Conservation (phyloP, 2,888 invertebrate species). For the Stomorhina lunata region DNA sequence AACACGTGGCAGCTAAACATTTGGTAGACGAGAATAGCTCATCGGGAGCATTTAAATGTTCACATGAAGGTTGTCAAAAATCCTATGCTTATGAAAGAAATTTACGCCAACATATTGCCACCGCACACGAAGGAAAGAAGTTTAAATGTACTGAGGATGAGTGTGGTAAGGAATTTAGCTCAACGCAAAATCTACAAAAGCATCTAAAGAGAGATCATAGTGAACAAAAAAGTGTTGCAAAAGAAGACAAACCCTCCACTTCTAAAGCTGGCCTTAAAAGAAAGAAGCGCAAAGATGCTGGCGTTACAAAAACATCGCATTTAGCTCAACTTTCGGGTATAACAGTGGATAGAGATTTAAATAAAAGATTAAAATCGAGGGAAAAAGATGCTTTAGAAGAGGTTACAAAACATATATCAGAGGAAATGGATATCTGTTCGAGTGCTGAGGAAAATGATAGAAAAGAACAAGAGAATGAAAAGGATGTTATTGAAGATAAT, state of each 20-base stretch:
- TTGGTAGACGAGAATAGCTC: slow-evolving; percentile 58
- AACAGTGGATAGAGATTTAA: slow-evolving; percentile 69
- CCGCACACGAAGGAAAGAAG: slow-evolving; percentile 81
- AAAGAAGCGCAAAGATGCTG: slow-evolving; percentile 75
- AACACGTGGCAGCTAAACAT: slow-evolving; percentile 78
- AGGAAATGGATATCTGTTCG: slow-evolving; percentile 36
- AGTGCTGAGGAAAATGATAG: slow-evolving; percentile 6
- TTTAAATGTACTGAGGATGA: slow-evolving; percentile 79
- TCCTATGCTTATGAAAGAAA: slow-evolving; percentile 82
- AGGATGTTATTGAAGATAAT: no score
- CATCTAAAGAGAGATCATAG: slow-evolving; percentile 71
- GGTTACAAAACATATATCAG: slow-evolving; percentile 52
- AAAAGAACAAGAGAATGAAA: neutral
- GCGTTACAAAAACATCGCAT: slow-evolving; percentile 71
- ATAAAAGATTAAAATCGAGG: slow-evolving; percentile 71
- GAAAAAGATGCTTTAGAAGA: slow-evolving; percentile 66
- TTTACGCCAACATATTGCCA: slow-evolving; percentile 81
- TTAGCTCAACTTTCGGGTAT: slow-evolving; percentile 73
- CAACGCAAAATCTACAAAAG: slow-evolving; percentile 72
- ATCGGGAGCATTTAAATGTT: slow-evolving; percentile 72
- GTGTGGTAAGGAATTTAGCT: slow-evolving; percentile 73
- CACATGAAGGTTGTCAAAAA: slow-evolving; percentile 77
- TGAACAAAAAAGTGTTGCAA: neutral
- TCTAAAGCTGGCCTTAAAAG: slow-evolving; percentile 55
- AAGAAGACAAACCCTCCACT: neutral